phyloP scores from a whole-genome alignment of 2,888 invertebrate genomes.

The Entomobrya proxima region DNA sequence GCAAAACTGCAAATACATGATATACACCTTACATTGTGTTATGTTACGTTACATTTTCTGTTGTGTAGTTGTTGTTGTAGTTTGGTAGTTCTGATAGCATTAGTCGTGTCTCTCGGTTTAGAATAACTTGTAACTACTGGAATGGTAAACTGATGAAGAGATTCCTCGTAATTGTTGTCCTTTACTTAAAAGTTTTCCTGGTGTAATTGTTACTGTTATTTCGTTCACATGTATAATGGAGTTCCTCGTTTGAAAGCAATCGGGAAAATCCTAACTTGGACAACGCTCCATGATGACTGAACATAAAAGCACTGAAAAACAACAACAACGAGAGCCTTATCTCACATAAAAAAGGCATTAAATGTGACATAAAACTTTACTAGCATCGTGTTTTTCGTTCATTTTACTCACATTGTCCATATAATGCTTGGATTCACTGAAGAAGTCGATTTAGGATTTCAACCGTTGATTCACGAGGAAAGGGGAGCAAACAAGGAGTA shows the following conservation, averaged over 20 bases:
- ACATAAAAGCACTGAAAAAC: constrained; percentile 10
- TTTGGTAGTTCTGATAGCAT: constrained; percentile 65
- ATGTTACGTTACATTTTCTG: constrained; percentile 60
- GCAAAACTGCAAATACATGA: constrained; percentile 48
- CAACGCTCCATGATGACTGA: background rate
- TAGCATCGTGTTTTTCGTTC: background rate
- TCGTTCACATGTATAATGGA: background rate
- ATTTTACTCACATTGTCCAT: background rate
- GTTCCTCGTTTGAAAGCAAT: background rate
- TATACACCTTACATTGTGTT: constrained; percentile 64
- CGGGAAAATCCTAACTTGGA: background rate
- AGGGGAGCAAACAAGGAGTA: background rate
- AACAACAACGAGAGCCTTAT: constrained; percentile 16
- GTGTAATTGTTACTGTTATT: background rate
- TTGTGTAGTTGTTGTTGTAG: constrained; percentile 67
- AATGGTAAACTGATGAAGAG: constrained; percentile 43
- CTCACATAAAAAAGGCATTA: background rate
- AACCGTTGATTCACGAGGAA: background rate
- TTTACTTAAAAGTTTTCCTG: constrained; percentile 1
- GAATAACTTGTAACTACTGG: constrained; percentile 51
- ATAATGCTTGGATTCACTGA: constrained; percentile 45
- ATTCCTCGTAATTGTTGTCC: constrained; percentile 13
- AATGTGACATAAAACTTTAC: background rate
- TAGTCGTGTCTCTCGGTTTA: constrained; percentile 52
- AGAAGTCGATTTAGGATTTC: background rate